A percentile compares a stretch with the other conserved stretches of the same genome.
Conservation (phyloP, 1,140 invertebrate species). For the Cherax quadricarinatus region DNA sequence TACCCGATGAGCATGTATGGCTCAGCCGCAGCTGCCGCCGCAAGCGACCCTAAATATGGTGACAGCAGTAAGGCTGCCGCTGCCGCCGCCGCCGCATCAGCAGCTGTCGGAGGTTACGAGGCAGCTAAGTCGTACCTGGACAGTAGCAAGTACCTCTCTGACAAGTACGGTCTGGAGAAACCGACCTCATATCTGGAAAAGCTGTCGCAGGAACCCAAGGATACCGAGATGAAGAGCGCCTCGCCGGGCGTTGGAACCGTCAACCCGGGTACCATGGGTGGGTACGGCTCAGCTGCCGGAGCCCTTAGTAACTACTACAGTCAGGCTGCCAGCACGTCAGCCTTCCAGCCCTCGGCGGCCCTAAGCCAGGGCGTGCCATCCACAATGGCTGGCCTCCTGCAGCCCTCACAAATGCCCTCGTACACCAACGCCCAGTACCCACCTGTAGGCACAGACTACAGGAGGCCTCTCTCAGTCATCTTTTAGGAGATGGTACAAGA, state of each 20-base stretch:
- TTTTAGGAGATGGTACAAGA: constrained; percentile 80
- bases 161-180: constrained; percentile 65
- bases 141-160: constrained; percentile 61
- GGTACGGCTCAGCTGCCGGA: constrained; percentile 55
- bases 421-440: constrained; percentile 79
- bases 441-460: constrained; percentile 83
- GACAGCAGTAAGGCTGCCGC: constrained; percentile 73
- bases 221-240: constrained; percentile 68
- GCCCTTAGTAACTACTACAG: constrained; percentile 63
- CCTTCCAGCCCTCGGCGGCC: constrained; percentile 50
- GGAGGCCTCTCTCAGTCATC: constrained; percentile 88
- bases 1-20: constrained; percentile 71
- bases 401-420: constrained; percentile 81
- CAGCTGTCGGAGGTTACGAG: constrained; percentile 78
- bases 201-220: constrained; percentile 61
- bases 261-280: constrained; percentile 45
- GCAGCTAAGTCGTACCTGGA: constrained; percentile 56
- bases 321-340: constrained; percentile 57
- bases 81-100: constrained; percentile 78
- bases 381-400: constrained; percentile 79
- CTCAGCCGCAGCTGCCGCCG: constrained; percentile 71
- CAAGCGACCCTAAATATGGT: constrained; percentile 78
- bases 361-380: constrained; percentile 65
- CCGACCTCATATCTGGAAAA: constrained; percentile 64
- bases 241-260: constrained; percentile 38